A percentile compares a stretch with the other conserved stretches of the same genome.
Evolutionary conservation across 2,888 invertebrate genomes (phyloP).

Genomic region (Taenaris catops): DNA sequence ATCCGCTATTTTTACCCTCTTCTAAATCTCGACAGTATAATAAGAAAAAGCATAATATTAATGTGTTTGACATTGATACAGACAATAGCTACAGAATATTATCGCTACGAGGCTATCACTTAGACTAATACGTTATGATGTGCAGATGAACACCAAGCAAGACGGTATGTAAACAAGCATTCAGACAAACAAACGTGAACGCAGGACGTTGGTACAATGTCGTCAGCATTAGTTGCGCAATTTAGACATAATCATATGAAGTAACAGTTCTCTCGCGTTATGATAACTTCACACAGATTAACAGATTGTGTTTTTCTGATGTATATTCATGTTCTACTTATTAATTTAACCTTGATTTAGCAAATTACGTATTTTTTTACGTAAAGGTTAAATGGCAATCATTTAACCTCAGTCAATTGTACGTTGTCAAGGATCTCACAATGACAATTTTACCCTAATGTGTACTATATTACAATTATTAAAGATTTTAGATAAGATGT

Average conservation of each 20-base stretch:
- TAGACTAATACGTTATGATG: no score
- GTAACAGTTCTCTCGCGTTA: conserved; percentile 9
- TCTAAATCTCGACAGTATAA: no score
- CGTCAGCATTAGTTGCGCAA: conserved; percentile 16
- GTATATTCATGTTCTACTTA: background rate
- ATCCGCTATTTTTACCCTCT: no score
- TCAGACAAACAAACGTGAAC: conserved; percentile 39
- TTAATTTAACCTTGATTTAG: conserved; percentile 3
- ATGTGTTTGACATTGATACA: no score
- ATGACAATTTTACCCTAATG: conserved; percentile 5
- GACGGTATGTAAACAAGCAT: conserved; percentile 42
- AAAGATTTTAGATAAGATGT: no score
- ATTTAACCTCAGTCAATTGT: conserved; percentile 4
- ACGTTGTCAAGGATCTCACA: conserved; percentile 4
- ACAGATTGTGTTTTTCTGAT: background rate
- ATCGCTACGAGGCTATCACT: no score
- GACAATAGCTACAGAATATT: no score
- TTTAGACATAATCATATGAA: conserved; percentile 7
- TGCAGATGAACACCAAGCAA: conserved; percentile 18
- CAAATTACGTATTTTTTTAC: conserved; percentile 5
- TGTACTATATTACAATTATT: no score
- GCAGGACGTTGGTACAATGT: conserved; percentile 14
- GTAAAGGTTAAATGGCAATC: conserved; percentile 8
- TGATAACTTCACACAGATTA: no score
- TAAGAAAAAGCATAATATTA: no score